Conservation (phyloP, 2,888 invertebrate genomes). For the Drosophila kuntzei region DNA sequence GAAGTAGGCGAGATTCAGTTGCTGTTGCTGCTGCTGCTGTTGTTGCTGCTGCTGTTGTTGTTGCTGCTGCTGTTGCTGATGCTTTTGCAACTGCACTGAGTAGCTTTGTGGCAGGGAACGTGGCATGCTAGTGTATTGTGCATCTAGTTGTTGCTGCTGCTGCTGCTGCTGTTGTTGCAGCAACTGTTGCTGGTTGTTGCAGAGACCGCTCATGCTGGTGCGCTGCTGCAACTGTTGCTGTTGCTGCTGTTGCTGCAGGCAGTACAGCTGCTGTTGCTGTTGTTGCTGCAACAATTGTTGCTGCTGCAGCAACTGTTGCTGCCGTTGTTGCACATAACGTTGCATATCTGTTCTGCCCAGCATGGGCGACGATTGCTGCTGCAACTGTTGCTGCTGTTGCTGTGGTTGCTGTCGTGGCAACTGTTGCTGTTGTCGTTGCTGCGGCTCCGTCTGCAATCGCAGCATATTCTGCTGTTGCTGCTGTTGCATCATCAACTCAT, state of each 20-base stretch:
- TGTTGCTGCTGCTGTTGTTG: conserved; percentile 73
- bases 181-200: conserved; percentile 75
- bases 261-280: conserved; percentile 80
- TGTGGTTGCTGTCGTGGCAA: conserved; percentile 61
- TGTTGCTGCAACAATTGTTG: conserved; percentile 65
- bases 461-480: conserved; percentile 86
- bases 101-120: conserved; percentile 75
- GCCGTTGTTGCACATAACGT: conserved; percentile 83
- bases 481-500: conserved; percentile 85
- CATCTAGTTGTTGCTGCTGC: conserved; percentile 73
- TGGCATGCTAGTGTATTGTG: conserved; percentile 72
- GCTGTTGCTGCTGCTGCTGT: conserved; percentile 63
- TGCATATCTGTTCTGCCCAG: conserved; percentile 81
- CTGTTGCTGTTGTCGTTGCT: conserved; percentile 78
- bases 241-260: conserved; percentile 77
- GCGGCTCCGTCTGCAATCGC: conserved; percentile 86
- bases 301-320: conserved; percentile 78
- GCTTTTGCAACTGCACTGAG: conserved; percentile 75
- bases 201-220: conserved; percentile 50
- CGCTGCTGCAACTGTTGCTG: conserved; percentile 72
- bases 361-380: conserved; percentile 77
- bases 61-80: conserved; percentile 63
- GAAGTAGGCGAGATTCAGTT: conserved; percentile 65
- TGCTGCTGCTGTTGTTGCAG: conserved; percentile 77
- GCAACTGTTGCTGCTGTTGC: conserved; percentile 59